Conservation (phyloP, 23 tunicate genomes). For the Corella eumyota region DNA sequence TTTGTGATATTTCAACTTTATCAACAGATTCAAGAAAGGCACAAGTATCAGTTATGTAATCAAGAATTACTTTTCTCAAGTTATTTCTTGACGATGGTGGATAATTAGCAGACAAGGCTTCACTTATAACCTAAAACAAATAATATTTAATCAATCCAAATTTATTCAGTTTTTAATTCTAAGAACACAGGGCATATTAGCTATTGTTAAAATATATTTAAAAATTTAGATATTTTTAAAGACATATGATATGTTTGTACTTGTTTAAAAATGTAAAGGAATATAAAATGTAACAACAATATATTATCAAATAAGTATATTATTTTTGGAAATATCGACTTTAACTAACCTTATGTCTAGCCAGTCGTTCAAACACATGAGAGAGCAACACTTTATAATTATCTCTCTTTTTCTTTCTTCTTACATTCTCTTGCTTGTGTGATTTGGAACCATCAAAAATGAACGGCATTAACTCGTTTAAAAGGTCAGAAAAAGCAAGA, state of each 20-base stretch:
- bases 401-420: constrained; percentile 74
- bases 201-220: no score
- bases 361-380: constrained; percentile 42
- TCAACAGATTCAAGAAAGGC: constrained; percentile 38
- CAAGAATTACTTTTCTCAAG: constrained; percentile 1
- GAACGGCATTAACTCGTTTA: constrained; percentile 43
- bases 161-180: not conserved
- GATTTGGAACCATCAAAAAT: constrained; percentile 54
- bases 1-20: constrained; percentile 7
- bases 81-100: not conserved
- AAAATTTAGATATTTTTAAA: no score
- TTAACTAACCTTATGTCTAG: constrained; percentile 42
- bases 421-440: constrained; percentile 66
- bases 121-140: not conserved
- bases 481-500: constrained; percentile 49
- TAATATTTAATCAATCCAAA: not conserved
- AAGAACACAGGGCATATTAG: not conserved
- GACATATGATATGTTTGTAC: no score
- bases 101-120: not conserved
- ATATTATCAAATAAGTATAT: not conserved
- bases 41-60: constrained; percentile 36
- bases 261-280: not conserved
- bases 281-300: not conserved
- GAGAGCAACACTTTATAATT: constrained; percentile 35
- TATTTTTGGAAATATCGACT: no score